Conservation (phyloP, 2,797 vertebrate genomes). For the Hylomyscus alleni region DNA sequence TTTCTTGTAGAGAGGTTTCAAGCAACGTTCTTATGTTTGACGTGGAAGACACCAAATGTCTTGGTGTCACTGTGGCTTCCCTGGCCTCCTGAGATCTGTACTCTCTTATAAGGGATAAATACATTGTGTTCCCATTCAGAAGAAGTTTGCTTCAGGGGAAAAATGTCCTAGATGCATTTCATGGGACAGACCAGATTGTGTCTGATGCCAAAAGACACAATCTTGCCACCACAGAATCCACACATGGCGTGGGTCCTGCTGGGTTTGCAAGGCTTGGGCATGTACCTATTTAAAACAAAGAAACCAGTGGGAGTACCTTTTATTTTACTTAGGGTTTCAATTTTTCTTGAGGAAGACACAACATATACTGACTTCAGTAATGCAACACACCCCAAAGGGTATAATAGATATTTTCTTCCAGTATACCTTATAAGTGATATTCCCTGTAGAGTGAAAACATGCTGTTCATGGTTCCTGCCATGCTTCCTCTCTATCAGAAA, state of each 20-base stretch:
- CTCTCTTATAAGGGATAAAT: not conserved
- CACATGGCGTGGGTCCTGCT: not conserved
- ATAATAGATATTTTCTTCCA: not conserved
- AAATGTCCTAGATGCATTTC: not conserved
- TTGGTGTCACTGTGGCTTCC: not conserved
- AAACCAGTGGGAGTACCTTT: not conserved
- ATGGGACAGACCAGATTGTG: not conserved
- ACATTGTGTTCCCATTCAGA: not conserved
- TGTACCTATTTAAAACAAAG: not conserved
- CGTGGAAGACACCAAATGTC: not conserved
- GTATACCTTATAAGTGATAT: not conserved
- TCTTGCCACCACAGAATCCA: not conserved
- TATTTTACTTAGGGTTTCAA: not conserved
- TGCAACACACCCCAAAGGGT: not conserved
- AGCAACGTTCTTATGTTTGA: not conserved
- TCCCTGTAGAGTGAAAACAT: too few relatives aligned
- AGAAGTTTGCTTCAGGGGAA: not conserved
- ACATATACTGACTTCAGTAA: not conserved
- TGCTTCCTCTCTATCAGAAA: too few relatives aligned
- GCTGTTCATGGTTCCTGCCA: too few relatives aligned
- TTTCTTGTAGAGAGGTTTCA: not conserved
- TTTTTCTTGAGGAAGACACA: conserved; percentile 14
- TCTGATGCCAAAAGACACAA: not conserved
- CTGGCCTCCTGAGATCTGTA: not conserved
- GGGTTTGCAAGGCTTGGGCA: rapidly evolving